Base-by-base conservation (phyloP, 2,888 invertebrate genomes). In the Galeruca laticollis region DNA sequence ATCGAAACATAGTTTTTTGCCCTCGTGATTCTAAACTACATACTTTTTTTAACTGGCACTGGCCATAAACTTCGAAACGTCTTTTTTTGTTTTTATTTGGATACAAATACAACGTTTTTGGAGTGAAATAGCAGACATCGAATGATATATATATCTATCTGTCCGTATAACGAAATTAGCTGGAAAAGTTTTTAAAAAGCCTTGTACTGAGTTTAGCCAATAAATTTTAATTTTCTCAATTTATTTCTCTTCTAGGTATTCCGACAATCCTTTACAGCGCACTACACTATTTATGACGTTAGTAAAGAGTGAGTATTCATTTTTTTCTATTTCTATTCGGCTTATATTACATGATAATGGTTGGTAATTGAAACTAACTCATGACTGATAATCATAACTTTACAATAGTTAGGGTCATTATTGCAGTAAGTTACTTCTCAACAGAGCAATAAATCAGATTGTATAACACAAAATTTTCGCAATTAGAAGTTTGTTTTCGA, bases 211-310 rank as follows among this genome's bases (percentile, higher is more conserved):
- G 26, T 68, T 68, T 20, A 15, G 11, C 1, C 21, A 56, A 20
- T 68, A 60, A 43, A 59, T 68, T 56, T 37, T 66, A 52, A 54
- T 68, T 61, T 40, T 18, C 8, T n/a, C 13, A 40, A 47, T 18
- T 62, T 20, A 35, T 69, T 74, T 79, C 78, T 82, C 83, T 90
- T 88, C 54, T 89, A 95, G 94, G 93, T 94, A 85, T 94, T 93
- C 87, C 90, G 92, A 86, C 90, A 93, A 88, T 94, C 94, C 77
- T 94, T 92, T 88, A 94, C 94, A 82, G 94, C 95, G 80, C 93
- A 93, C 86, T 95, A 95, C 88, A 95, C 95, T 80, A 93, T 95
- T 86, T 95, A 95, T 88, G 95, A 95, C 88, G 94, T 95, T 86
- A 92, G 91, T 84, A 95, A 95, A 87, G 95, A 95, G 94, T 94